Base-by-base conservation (phyloP, 2,888 invertebrate genomes). In the Invenusta paracnida region DNA sequence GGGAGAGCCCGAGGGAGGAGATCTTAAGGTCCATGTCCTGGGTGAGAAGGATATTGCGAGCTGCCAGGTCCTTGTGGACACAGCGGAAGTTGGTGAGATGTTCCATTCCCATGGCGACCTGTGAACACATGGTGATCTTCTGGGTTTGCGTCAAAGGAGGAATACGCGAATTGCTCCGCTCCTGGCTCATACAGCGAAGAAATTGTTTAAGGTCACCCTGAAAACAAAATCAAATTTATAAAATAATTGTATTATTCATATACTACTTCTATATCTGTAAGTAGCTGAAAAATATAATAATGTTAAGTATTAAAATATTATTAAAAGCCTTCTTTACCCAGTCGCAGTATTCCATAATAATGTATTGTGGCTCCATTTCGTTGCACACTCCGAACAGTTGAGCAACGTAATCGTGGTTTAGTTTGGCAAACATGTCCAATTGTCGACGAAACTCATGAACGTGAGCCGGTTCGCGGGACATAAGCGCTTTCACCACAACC, bases 41-140 rank as follows among this genome's bases (percentile, higher is more conserved):
- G 0, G 95, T 94, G 87, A 97, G 94, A 86, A 97, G 93, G 90
- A 97, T 95, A 92, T 97, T 97, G 23, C 97, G 94, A 0, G 96
- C 95, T 0, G 97, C 96, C 89, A 98, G 93, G 92, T 98, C 97
- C 90, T 94, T 94, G 91, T 97, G 97, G n/a, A 95, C 94, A 89
- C 95, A 93, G 81, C 96, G 93, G 89, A 94, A 92, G 89, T 94
- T 92, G 89, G 95, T 93, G 86, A 96, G 91, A 88, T 95, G 94
- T 90, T 95, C 95, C 94, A 96, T 94, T 30, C 94, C 97, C 0
- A 94, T 92, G 0, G 95, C 95, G 30, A 96, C 93, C 90, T 97
- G 95, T 86, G 90, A 90, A 86, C 92, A 91, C 88, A 93, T 90
- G 85, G 90, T 90, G 48, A 92, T 88, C 86, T 92, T 91, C 88